Evolutionary conservation across 2,113 vertebrate species (phyloP), one percentile per base, ranked within the genome.

Genomic region (Notothenia rossii): DNA sequence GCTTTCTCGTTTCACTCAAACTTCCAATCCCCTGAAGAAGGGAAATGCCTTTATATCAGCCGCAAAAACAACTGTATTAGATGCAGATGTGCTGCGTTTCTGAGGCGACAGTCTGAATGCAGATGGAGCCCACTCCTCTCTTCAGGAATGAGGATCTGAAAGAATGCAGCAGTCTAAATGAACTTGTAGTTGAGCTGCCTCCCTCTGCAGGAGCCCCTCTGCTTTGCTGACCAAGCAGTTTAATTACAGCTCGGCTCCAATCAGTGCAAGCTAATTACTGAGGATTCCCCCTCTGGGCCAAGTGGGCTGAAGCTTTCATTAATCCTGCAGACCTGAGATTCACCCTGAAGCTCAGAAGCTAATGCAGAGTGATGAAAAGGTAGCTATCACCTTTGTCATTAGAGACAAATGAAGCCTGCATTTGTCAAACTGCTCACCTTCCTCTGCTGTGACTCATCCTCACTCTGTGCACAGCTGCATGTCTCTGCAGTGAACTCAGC

Each of bases 71-170:
- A 2, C 45, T 53, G 36, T 78, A 92, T 91, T 76, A 83, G 69
- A 89, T 62, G 56, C 91, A 91, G 90, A 90, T 91, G 90, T 89
- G 79, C 51, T 66, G 56, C 14, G 25, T 72, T 9, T 82, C 56
- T 70, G 60, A 72, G 49, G 79, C 7, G 25, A 73, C 20, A 58
- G 49, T 18, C 65, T 78, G 51, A 84, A 75, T 77, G 40, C 54
- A 69, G 73, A 73, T 20, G 54, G 36, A 76, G 53, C 36, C 43
- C 29, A 18, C 22, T n/a, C 59, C 45, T 79, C 48, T 29, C 36
- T 54, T 22, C 20, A 74, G 62, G 65, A 66, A 71, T 75, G 50
- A 91, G 25, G 43, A 83, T 5, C 36, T 15, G 12, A 65, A 17
- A 1, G 50, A 73, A 33, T 54, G 48, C 50, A 51, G 55, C 18